phyloP scores from a whole-genome alignment of 2,113 vertebrate genomes.

The Eubucco bourcierii region DNA sequence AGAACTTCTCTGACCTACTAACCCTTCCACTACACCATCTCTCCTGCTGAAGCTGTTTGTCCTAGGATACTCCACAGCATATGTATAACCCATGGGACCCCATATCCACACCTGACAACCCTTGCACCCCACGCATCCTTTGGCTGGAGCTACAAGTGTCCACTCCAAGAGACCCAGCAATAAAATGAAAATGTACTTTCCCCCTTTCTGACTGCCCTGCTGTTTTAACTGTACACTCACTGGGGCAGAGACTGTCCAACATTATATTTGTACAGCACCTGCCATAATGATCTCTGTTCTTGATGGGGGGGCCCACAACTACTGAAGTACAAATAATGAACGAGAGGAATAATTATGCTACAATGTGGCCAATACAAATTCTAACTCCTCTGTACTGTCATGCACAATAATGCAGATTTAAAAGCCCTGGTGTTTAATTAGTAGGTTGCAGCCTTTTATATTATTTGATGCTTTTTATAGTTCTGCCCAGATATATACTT shows the following conservation, averaged over 20 bases:
- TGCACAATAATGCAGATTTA: background rate
- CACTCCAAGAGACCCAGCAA: background rate
- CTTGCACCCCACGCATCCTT: background rate
- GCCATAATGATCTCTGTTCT: background rate
- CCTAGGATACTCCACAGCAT: background rate
- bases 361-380: background rate
- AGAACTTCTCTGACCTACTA: too few relatives aligned
- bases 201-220: background rate
- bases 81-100: background rate
- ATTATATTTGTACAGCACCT: accelerated
- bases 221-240: background rate
- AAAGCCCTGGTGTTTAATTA: background rate
- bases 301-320: background rate
- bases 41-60: background rate
- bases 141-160: background rate
- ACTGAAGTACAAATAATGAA: background rate
- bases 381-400: background rate
- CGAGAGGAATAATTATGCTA: background rate
- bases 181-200: background rate
- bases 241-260: background rate
- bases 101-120: background rate
- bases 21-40: too few relatives aligned
- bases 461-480: background rate
- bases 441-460: background rate
- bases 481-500: background rate